Evolutionary conservation across 2,113 vertebrate genomes (phyloP), one percentile per base, ranked within the genome.

Genomic region (Poicephalus gulielmi): DNA sequence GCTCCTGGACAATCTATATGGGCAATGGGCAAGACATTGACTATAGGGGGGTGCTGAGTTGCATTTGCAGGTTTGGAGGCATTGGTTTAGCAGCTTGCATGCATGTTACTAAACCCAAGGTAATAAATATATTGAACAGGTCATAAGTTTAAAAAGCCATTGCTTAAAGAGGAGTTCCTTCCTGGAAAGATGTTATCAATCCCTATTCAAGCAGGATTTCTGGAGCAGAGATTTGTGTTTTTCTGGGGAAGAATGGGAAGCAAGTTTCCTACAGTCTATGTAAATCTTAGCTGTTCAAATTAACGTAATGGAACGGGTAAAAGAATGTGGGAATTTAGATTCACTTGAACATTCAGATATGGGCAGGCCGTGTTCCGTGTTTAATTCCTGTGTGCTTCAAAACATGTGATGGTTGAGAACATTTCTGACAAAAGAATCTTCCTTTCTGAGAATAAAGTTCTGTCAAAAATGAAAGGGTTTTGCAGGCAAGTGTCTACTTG

Each of bases 401-500:
- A 94, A 55, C 86, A 67, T 80, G 68, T 75, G 73, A 80, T 75
- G 86, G 62, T 73, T 84, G 83, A 76, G 92, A 91, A 89, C 70
- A 82, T 86, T 91, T 91, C 81, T 92, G 83, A 94, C 80, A 95
- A 86, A 96, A 84, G 85, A 76, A 60, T 76, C 67, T 92, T 94
- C 80, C 64, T 93, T 90, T 86, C 33, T 9, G 69, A 92, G 88
- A 91, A 57, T 59, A 57, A 60, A 49, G 49, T 71, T 93, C 88
- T 92, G 83, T 91, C 83, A 82, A 89, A 97, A 97, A 92, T 93
- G 70, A 95, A 87, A 93, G 83, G 85, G 50, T 94, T 94, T 94
- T 86, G 64, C 92, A 77, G 73, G 53, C 33, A 94, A 71, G 59
- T 46, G 62, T 89, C 93, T 92, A 46, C 71, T 79, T 80, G 37